A percentile compares a stretch with the other conserved stretches of the same genome.
Conservation (phyloP, 2,888 invertebrate genomes). For the Melipona beecheii region DNA sequence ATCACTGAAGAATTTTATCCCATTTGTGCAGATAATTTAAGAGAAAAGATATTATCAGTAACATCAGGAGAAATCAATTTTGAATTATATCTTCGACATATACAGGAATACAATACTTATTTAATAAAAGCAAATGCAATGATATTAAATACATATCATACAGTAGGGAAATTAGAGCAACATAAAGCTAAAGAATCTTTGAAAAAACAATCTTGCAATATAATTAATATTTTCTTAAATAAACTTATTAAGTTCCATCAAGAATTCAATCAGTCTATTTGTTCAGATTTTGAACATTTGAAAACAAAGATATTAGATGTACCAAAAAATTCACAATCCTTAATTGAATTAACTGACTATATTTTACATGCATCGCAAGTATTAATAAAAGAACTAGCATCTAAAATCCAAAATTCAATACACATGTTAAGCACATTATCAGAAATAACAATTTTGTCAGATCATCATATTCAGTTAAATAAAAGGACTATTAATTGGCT, state of each 20-base stretch:
- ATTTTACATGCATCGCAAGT: conserved; percentile 85
- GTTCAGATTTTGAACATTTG: conserved; percentile 84
- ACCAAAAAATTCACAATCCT: conserved; percentile 85
- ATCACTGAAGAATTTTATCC: conserved; percentile 72
- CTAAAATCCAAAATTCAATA: conserved; percentile 82
- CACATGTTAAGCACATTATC: conserved; percentile 81
- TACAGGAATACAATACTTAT: conserved; percentile 73
- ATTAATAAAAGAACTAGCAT: conserved; percentile 83
- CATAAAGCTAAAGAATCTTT: conserved; percentile 71
- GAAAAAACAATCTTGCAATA: conserved; percentile 66
- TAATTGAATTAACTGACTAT: conserved; percentile 85
- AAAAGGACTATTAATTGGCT: conserved; percentile 85
- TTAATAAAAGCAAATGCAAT: conserved; percentile 72
- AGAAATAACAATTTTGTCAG: conserved; percentile 84
- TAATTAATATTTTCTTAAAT: conserved; percentile 70
- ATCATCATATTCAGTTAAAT: conserved; percentile 85
- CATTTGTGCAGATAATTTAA: conserved; percentile 65
- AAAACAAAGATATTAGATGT: conserved; percentile 83
- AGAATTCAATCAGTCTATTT: conserved; percentile 78
- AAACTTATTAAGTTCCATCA: conserved; percentile 74
- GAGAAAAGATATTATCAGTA: conserved; percentile 55
- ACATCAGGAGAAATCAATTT: conserved; percentile 64
- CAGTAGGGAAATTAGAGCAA: conserved; percentile 76
- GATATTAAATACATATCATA: conserved; percentile 73
- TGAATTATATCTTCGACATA: conserved; percentile 69